Conservation (phyloP, 2,113 vertebrate genomes). For the Chionis minor region DNA sequence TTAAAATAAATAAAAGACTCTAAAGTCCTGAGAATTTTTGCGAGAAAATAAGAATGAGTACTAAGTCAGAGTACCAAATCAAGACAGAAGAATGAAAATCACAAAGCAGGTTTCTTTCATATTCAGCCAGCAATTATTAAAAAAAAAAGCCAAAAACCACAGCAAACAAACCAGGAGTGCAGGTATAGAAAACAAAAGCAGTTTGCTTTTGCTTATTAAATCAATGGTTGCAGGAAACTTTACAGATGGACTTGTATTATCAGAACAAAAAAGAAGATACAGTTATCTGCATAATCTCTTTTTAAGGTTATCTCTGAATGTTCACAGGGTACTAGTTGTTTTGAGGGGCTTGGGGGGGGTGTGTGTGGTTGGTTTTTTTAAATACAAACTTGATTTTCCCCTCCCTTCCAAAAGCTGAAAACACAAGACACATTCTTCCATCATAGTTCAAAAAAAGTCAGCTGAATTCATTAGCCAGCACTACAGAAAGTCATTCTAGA, state of each 20-base stretch:
- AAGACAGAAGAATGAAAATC: neutral
- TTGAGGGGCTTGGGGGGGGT: neutral
- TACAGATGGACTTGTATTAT: neutral
- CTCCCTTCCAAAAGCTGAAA: neutral
- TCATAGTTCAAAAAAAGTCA: neutral
- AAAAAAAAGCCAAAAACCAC: neutral
- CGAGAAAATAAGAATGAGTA: neutral
- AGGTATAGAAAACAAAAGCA: neutral
- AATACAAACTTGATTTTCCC: neutral
- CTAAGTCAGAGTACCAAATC: neutral
- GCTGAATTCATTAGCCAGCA: neutral
- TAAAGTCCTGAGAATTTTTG: neutral
- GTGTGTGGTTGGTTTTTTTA: neutral
- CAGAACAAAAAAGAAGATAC: neutral
- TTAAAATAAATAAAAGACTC: neutral
- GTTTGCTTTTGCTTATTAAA: neutral
- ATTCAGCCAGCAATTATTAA: neutral
- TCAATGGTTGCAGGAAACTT: neutral
- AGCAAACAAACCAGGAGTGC: accelerated
- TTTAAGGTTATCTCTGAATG: neutral
- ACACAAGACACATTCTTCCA: neutral
- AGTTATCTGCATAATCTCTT: neutral
- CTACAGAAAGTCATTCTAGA: neutral
- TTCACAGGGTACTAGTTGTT: neutral
- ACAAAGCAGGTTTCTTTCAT: neutral